Percentiles rank a stretch among this genome's conserved stretches.
Conservation (phyloP, 2,113 vertebrate species). For the Opisthocomus hoazin region DNA sequence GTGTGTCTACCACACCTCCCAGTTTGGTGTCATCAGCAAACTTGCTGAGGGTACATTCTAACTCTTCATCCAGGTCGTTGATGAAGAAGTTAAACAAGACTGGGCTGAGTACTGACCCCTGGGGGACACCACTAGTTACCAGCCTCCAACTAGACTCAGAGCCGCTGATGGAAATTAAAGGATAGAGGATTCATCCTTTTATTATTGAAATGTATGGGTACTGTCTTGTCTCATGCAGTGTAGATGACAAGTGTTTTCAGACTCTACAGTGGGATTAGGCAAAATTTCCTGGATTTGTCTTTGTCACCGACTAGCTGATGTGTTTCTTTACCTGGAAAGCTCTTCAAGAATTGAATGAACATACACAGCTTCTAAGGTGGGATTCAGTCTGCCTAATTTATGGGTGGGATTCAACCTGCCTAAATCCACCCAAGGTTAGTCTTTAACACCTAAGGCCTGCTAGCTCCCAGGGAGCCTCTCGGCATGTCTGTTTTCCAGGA, state of each 20-base stretch:
- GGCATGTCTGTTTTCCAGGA: background rate
- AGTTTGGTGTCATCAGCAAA: too few relatives aligned
- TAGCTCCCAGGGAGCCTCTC: background rate
- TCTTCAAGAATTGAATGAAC: background rate
- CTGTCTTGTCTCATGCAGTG: fast-evolving
- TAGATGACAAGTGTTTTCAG: background rate
- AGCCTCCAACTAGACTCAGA: too few relatives aligned
- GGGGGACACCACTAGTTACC: too few relatives aligned
- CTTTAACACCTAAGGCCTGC: background rate
- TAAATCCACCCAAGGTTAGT: background rate
- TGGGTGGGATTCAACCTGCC: background rate
- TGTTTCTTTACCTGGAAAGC: background rate
- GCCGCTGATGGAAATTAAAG: too few relatives aligned
- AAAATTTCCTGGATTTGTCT: background rate
- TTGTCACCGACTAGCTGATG: fast-evolving
- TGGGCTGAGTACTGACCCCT: too few relatives aligned
- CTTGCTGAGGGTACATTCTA: too few relatives aligned
- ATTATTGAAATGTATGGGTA: background rate
- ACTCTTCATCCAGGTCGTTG: too few relatives aligned
- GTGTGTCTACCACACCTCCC: too few relatives aligned
- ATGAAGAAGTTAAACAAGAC: too few relatives aligned
- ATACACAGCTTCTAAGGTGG: background rate
- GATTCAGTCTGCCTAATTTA: background rate
- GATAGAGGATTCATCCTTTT: background rate
- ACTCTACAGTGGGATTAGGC: background rate